phyloP scores from a whole-genome alignment of 2,797 vertebrate species.

The Pygocentrus nattereri region DNA sequence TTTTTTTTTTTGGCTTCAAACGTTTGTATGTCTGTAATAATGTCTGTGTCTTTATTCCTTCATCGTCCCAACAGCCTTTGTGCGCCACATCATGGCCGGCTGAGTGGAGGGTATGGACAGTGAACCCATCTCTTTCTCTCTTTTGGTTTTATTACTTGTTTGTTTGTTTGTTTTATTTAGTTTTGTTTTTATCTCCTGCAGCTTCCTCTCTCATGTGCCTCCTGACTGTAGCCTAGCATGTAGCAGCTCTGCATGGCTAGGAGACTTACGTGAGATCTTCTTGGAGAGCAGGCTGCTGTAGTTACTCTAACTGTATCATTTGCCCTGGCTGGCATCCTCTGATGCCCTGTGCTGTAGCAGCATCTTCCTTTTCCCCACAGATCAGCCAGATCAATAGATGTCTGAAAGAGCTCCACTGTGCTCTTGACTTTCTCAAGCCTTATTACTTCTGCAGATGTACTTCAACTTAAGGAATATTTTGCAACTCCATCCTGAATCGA shows the following conservation, averaged over 20 bases:
- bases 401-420: not conserved
- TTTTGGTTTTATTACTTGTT: conserved; percentile 14
- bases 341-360: not conserved
- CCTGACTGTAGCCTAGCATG: conserved; percentile 62
- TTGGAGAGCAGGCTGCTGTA: conserved; percentile 29
- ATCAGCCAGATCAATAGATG: not conserved
- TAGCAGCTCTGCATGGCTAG: conserved; percentile 63
- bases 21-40: conserved; percentile 8
- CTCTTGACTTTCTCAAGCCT: not conserved
- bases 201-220: conserved; percentile 43
- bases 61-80: conserved; percentile 82
- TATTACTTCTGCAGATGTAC: not conserved
- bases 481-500: not conserved
- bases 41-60: conserved; percentile 65
- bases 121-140: conserved; percentile 19
- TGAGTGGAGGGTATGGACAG: conserved; percentile 74
- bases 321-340: conserved; percentile 23
- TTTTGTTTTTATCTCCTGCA: conserved; percentile 23
- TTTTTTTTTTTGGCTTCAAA: not conserved
- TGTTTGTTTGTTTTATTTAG: conserved; percentile 39
- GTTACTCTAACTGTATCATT: conserved; percentile 16
- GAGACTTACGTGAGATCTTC: conserved; percentile 18
- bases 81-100: conserved; percentile 84
- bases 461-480: not conserved
- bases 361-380: not conserved